Percentiles rank a stretch among this genome's conserved stretches.
phyloP scores from a whole-genome alignment of 1,140 invertebrate genomes.

The Lasioglossum baleicum region DNA sequence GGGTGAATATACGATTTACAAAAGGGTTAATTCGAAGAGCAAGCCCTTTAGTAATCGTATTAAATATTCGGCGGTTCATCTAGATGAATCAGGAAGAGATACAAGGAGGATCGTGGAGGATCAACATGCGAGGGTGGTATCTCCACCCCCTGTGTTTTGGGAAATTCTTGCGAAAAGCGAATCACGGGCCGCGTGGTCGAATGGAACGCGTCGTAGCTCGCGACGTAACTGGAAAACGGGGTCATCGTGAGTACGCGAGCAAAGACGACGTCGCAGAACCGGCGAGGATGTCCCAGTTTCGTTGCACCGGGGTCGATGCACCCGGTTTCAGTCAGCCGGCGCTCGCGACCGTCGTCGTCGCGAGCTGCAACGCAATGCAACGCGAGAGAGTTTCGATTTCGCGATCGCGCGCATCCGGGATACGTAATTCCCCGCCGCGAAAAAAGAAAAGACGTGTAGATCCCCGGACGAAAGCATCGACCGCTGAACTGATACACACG shows the following conservation, averaged over 20 bases:
- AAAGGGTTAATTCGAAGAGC: no score
- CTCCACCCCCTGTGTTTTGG: not conserved
- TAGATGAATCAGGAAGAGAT: no score
- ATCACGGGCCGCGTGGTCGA: not conserved
- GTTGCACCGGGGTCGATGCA: slow-evolving; percentile 53
- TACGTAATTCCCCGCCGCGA: no score
- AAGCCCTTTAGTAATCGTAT: no score
- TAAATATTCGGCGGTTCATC: no score
- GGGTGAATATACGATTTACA: no score
- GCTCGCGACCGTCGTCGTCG: slow-evolving; percentile 13
- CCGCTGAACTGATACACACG: no score
- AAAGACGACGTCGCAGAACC: slow-evolving; percentile 56
- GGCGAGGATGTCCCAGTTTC: slow-evolving; percentile 62
- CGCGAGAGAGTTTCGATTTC: slow-evolving; percentile 52
- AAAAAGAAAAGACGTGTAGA: no score
- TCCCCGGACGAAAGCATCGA: no score
- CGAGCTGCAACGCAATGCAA: not conserved
- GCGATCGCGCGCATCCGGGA: slow-evolving; percentile 39
- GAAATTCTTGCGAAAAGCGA: slow-evolving; percentile 24
- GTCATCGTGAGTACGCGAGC: slow-evolving; percentile 56
- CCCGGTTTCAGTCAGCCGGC: slow-evolving; percentile 38
- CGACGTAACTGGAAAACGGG: slow-evolving; percentile 57
- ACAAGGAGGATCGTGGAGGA: not conserved
- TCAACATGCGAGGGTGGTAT: not conserved
- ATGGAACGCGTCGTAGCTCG: slow-evolving; percentile 10